Percentiles rank a stretch among this genome's conserved stretches.
These are phyloP conservation scores for Acanthurus lineatus DNA, from an alignment of 2,797 vertebrate genomes.

Conservation along the genomic window DNA sequence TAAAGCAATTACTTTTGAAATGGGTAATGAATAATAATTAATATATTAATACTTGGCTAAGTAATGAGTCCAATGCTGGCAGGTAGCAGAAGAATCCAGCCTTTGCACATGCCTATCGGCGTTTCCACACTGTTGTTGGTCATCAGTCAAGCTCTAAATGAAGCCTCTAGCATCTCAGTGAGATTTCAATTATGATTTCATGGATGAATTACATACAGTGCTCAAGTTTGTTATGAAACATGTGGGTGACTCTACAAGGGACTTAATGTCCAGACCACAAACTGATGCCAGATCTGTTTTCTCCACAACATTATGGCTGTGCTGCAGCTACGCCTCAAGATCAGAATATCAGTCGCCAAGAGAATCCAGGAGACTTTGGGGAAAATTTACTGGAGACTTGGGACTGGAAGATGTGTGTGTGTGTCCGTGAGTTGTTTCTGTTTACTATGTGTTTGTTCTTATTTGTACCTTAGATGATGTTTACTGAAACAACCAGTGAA, in stretches of 20 bases:
- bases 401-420: not conserved
- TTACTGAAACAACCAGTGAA: not conserved
- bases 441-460: conserved; percentile 1
- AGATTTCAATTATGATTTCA: conserved; percentile 61
- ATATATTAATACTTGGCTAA: conserved; percentile 48
- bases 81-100: conserved; percentile 25
- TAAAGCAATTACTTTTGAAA: conserved; percentile 47
- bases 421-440: not conserved
- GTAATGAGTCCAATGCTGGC: conserved; percentile 39
- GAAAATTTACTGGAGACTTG: not conserved
- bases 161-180: conserved; percentile 44
- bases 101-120: conserved; percentile 13
- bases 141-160: conserved; percentile 52
- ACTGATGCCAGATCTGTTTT: conserved; percentile 15
- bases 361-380: conserved; percentile 19
- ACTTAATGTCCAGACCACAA: conserved; percentile 38
- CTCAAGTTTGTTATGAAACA: conserved; percentile 43
- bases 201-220: conserved; percentile 44
- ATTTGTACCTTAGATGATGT: not conserved
- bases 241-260: conserved; percentile 35
- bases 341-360: conserved; percentile 5
- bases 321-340: not conserved
- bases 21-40: conserved; percentile 50
- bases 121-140: conserved; percentile 53
- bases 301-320: conserved; percentile 1